phyloP scores from a whole-genome alignment of 2,888 invertebrate genomes.

The Uropetala carovei region DNA sequence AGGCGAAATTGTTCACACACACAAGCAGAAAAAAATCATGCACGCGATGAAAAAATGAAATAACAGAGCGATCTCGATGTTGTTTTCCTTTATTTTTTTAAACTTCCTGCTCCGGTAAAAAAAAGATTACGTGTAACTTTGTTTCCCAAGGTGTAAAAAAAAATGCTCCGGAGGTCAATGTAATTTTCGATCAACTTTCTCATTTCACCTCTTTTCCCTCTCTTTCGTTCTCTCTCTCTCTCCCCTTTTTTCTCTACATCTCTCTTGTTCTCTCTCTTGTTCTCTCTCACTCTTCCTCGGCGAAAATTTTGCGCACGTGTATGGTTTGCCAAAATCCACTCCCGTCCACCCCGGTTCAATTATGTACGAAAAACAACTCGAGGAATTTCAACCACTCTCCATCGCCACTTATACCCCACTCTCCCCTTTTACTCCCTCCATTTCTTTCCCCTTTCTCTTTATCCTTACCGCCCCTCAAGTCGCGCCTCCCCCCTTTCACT shows the following conservation, averaged over 20 bases:
- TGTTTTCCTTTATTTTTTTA: too few species aligned
- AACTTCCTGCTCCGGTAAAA: too few species aligned
- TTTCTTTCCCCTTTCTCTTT: not conserved
- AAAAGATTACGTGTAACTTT: too few species aligned
- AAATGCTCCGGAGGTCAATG: too few species aligned
- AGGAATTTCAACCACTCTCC: too few species aligned
- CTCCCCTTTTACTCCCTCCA: not conserved
- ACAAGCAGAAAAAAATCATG: too few species aligned
- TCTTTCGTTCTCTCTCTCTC: not conserved
- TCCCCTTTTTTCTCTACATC: not conserved
- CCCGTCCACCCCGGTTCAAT: not conserved
- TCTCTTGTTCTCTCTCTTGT: not conserved
- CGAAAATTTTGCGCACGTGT: not conserved
- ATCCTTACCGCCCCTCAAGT: not conserved
- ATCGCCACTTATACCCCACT: not conserved
- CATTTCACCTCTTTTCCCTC: not conserved
- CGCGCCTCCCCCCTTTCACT: too few species aligned
- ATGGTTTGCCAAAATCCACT: not conserved
- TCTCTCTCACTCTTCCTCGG: not conserved
- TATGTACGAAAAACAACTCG: not conserved
- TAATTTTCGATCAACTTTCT: too few species aligned
- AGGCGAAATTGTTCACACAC: too few species aligned
- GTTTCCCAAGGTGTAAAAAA: too few species aligned
- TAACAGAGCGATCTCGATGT: too few species aligned
- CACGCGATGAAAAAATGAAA: too few species aligned